Percentiles rank a stretch among this genome's conserved stretches.
Evolutionary conservation across 1,140 invertebrate species (phyloP).

Genomic region (Hylaeus anthracinus): DNA sequence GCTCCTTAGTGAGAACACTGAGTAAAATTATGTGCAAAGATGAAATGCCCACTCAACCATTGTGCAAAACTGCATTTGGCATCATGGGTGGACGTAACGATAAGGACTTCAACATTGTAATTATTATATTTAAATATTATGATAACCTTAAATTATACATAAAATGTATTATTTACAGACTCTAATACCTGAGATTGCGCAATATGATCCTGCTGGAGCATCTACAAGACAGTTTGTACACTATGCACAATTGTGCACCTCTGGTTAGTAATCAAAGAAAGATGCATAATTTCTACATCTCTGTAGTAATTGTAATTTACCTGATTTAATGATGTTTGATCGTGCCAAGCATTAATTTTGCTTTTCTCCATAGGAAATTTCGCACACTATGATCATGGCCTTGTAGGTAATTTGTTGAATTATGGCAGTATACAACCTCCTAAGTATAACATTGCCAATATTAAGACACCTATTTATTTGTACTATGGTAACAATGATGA

Average conservation of each 20-base stretch:
- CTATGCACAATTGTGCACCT: slow-evolving; percentile 85
- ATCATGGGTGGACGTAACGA: slow-evolving; percentile 81
- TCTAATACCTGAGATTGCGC: slow-evolving; percentile 87
- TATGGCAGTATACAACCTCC: slow-evolving; percentile 81
- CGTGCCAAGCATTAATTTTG: neutral
- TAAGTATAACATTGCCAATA: slow-evolving; percentile 82
- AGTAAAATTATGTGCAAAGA: slow-evolving; percentile 80
- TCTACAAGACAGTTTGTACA: slow-evolving; percentile 90
- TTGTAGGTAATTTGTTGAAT: slow-evolving; percentile 79
- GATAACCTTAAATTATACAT: neutral
- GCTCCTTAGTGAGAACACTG: slow-evolving; percentile 76
- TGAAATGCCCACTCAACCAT: slow-evolving; percentile 76
- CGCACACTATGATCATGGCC: slow-evolving; percentile 85
- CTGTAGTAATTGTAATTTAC: no score
- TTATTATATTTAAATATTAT: neutral
- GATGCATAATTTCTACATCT: no score
- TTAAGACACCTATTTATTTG: slow-evolving; percentile 85
- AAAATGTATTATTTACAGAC: slow-evolving; percentile 79
- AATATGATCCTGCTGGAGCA: slow-evolving; percentile 91
- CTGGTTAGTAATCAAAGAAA: slow-evolving; percentile 68
- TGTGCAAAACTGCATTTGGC: slow-evolving; percentile 84
- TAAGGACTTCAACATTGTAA: slow-evolving; percentile 70
- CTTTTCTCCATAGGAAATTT: slow-evolving; percentile 73
- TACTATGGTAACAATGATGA: slow-evolving; percentile 86
- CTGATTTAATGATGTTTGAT: no score